Evolutionary conservation across 2,888 invertebrate genomes (phyloP).

Genomic region (Tineola bisselliella): DNA sequence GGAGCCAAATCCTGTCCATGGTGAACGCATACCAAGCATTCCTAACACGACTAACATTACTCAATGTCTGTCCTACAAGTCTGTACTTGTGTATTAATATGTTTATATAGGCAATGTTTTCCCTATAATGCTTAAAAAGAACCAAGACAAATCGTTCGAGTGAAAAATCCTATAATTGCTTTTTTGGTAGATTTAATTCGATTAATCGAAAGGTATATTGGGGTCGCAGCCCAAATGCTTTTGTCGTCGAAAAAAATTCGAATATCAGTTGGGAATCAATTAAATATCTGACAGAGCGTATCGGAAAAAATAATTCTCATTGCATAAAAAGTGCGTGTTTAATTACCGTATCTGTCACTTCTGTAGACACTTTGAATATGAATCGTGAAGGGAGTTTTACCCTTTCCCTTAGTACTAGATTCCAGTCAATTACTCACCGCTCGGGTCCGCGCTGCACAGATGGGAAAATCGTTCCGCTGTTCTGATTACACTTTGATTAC

Average conservation of each 20-base stretch:
- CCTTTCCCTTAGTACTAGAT: conserved; percentile 20
- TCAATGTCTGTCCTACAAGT: neutral
- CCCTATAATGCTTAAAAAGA: too few relatives aligned
- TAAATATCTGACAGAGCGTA: neutral
- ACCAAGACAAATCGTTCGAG: too few relatives aligned
- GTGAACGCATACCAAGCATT: neutral
- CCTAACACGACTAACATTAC: neutral
- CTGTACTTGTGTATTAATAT: neutral
- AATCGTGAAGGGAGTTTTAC: neutral
- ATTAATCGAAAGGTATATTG: too few relatives aligned
- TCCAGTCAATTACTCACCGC: conserved; percentile 56
- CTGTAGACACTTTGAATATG: neutral
- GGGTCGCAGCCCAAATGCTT: too few relatives aligned
- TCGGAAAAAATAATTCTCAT: neutral
- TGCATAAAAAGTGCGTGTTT: neutral
- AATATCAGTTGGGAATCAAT: neutral
- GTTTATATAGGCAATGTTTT: too few relatives aligned
- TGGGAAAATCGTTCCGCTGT: conserved; percentile 40
- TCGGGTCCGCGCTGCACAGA: conserved; percentile 41
- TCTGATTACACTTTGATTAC: conserved; percentile 64
- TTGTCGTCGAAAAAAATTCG: neutral
- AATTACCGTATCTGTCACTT: conserved; percentile 6
- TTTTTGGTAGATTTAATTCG: too few relatives aligned
- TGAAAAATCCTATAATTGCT: too few relatives aligned
- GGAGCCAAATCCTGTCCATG: neutral